Conservation (phyloP, 2,797 vertebrate genomes). For the Acrocephalus scirpaceus region DNA sequence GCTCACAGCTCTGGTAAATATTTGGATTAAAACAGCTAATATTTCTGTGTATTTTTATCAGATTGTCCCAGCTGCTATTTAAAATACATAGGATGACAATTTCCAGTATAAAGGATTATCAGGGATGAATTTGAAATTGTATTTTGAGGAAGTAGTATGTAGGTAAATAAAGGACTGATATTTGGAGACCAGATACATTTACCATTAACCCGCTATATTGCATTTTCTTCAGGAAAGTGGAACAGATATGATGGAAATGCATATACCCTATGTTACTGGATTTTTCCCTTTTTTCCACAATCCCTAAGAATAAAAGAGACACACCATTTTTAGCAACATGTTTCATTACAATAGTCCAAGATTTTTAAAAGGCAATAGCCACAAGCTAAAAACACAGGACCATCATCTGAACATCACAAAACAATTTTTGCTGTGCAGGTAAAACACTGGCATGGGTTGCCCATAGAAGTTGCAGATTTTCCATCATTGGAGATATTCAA, state of each 20-base stretch:
- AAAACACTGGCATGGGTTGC: not conserved
- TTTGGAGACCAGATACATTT: not conserved
- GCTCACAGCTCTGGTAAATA: not conserved
- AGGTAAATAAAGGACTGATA: not conserved
- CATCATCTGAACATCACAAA: not conserved
- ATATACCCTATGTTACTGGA: not conserved
- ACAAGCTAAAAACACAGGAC: not conserved
- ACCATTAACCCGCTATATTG: not conserved
- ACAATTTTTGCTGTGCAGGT: not conserved
- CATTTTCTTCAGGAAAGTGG: not conserved
- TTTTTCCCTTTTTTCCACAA: not conserved
- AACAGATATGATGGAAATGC: not conserved
- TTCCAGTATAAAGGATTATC: not conserved
- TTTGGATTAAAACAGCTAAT: conserved; percentile 31
- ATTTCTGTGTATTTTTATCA: conserved; percentile 26
- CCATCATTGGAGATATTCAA: not conserved
- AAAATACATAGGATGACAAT: not conserved
- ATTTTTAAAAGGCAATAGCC: not conserved
- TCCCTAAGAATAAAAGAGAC: not conserved
- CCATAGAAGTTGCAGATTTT: not conserved
- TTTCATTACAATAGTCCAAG: not conserved
- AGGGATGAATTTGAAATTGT: not conserved
- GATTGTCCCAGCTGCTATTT: not conserved
- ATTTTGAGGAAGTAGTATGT: not conserved
- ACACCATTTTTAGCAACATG: not conserved